Evolutionary conservation across 2,888 invertebrate species (phyloP).

Genomic region (Ephialtes manifestator): DNA sequence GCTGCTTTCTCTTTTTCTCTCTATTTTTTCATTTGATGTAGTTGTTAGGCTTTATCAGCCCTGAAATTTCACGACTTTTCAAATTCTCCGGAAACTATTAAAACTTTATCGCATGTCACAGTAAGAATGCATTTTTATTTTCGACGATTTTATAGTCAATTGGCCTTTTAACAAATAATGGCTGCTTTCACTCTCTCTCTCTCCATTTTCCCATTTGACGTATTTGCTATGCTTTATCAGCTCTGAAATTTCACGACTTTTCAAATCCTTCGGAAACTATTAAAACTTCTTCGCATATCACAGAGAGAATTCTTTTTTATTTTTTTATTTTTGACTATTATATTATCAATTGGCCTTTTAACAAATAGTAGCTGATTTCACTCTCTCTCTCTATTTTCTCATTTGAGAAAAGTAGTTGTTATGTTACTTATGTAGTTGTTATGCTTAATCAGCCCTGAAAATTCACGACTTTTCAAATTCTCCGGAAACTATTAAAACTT

Average conservation of each 20-base stretch:
- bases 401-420: too few species aligned
- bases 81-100: background rate
- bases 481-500: background rate
- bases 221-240: background rate
- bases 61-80: background rate
- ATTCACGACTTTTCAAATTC: background rate
- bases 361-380: too few species aligned
- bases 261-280: background rate
- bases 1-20: too few species aligned
- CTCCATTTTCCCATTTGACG: background rate
- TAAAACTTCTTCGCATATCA: background rate
- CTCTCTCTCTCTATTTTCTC: too few species aligned
- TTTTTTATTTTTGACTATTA: slow-evolving; percentile 3
- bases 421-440: too few species aligned
- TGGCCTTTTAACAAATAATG: background rate
- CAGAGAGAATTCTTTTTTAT: too few species aligned
- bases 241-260: background rate
- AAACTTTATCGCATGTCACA: background rate
- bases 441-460: background rate
- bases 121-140: too few species aligned
- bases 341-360: too few species aligned
- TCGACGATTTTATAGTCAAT: slow-evolving; percentile 29
- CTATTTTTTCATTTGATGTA: too few species aligned
- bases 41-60: too few species aligned
- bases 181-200: background rate